Base-by-base conservation (phyloP, 2,888 invertebrate genomes). In the Camponotus fellah region DNA sequence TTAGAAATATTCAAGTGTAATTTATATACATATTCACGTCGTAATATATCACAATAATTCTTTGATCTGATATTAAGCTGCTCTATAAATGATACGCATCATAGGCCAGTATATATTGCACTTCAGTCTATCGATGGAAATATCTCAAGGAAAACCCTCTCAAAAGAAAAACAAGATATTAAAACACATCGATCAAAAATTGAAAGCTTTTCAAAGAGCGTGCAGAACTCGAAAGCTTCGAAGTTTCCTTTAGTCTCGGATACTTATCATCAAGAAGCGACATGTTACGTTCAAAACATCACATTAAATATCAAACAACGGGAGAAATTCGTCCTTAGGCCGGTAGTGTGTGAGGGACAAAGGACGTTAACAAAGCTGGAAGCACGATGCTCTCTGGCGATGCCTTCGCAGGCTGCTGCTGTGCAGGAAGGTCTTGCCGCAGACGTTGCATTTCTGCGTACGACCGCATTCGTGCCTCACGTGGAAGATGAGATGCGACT, bases 381-480 rank as follows among this genome's bases (percentile, higher is more conserved):
- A 83, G 21, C 91, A 90, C 32, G 81, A 68, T 0, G 89, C 65
- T 40, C 85, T 86, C 46, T 86, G 86, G 3, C 87, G 90, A n/a
- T 91, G 91, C 40, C 90, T 90, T 5, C 90, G 82, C 58, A 92
- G 85, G 66, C 92, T 92, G 77, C 92, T 92, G 49, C 91, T 91
- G 56, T 92, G 92, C 10, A 92, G 84, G 62, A 91, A 92, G 4
- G 89, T 88, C 14, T 90, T 90, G 10, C 89, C 92, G 64, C 92
- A 92, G 3, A 87, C 83, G 0, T 85, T 82, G 74, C 92, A 92
- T 46, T 88, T 89, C 74, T 92, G 92, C 8, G 89, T 92, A 17
- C 91, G 87, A 8, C 92, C 92, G 60, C 92, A 93, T 53, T 93
- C 93, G 79, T 92, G 92, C 46, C 89, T 89, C 34, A 90, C 82